Evolutionary conservation across 1,140 invertebrate genomes (phyloP).

Genomic region (Batillaria attramentaria): DNA sequence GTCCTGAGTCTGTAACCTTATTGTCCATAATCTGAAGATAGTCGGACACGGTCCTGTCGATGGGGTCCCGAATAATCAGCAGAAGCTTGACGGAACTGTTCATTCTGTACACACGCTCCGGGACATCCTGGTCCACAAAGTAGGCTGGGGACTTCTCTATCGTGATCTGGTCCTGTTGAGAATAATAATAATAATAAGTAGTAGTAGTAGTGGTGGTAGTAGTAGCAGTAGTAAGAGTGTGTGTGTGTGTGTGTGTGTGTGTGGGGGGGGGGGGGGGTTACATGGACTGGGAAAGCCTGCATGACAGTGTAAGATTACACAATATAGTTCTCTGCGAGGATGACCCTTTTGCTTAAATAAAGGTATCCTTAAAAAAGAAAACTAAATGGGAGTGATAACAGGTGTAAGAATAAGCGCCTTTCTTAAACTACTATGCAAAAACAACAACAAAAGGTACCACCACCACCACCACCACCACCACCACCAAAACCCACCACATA

Average conservation of each 20-base stretch:
- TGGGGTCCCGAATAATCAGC: constrained; percentile 91
- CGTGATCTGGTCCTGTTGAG: constrained; percentile 70
- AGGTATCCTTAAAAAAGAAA: too few relatives aligned
- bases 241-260: background rate
- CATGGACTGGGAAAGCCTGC: background rate
- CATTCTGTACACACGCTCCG: constrained; percentile 87
- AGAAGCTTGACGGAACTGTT: constrained; percentile 88
- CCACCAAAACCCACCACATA: too few relatives aligned
- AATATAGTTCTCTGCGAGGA: background rate
- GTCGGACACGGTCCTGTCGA: constrained; percentile 91
- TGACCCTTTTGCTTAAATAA: too few relatives aligned
- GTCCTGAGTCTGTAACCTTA: background rate
- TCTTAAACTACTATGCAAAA: too few relatives aligned
- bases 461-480: too few relatives aligned
- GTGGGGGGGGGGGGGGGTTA: background rate
- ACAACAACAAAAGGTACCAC: too few relatives aligned
- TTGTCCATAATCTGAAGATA: constrained; percentile 80
- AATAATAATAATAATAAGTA: too few relatives aligned
- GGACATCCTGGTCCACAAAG: constrained; percentile 78
- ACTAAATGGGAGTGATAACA: too few relatives aligned
- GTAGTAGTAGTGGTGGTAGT: too few relatives aligned
- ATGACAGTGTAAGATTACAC: background rate
- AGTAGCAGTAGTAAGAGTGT: background rate
- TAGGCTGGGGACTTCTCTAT: constrained; percentile 75
- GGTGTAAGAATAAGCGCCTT: too few relatives aligned